Conservation (phyloP, 2,888 invertebrate species). For the Ditylenchus weischeri region DNA sequence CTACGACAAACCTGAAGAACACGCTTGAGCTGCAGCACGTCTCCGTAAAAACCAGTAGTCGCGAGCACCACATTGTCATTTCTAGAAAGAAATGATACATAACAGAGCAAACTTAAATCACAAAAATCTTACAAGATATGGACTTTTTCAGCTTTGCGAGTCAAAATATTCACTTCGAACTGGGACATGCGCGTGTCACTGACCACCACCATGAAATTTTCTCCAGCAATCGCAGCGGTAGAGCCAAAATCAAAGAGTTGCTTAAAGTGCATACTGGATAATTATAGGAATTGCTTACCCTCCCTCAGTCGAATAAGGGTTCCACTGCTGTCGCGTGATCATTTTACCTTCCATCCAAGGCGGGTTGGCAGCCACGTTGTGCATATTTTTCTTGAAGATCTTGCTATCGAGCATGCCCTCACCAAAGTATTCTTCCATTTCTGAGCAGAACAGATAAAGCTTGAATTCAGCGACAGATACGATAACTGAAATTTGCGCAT, state of each 20-base stretch:
- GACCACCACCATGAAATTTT: constrained; percentile 88
- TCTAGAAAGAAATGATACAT: constrained; percentile 54
- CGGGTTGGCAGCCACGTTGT: too few species aligned
- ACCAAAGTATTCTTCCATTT: too few species aligned
- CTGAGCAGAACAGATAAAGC: too few species aligned
- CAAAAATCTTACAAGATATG: constrained; percentile 47
- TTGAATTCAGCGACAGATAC: too few species aligned
- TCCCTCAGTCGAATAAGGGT: too few species aligned
- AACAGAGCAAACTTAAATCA: not conserved
- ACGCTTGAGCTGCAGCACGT: constrained; percentile 79
- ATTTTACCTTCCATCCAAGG: too few species aligned
- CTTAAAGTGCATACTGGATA: too few species aligned
- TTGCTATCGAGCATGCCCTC: too few species aligned
- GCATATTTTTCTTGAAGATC: too few species aligned
- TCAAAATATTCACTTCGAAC: constrained; percentile 49
- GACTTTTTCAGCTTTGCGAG: constrained; percentile 54
- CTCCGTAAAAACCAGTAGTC: constrained; percentile 95
- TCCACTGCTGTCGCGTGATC: too few species aligned
- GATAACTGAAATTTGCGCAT: too few species aligned
- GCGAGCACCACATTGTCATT: constrained; percentile 83
- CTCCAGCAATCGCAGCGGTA: constrained; percentile 89
- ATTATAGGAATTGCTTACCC: too few species aligned
- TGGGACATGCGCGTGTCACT: constrained; percentile 70
- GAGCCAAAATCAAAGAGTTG: constrained; percentile 74
- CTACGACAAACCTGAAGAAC: constrained; percentile 43